phyloP scores from a whole-genome alignment of 1,140 invertebrate genomes.

The Coelopa frigida region DNA sequence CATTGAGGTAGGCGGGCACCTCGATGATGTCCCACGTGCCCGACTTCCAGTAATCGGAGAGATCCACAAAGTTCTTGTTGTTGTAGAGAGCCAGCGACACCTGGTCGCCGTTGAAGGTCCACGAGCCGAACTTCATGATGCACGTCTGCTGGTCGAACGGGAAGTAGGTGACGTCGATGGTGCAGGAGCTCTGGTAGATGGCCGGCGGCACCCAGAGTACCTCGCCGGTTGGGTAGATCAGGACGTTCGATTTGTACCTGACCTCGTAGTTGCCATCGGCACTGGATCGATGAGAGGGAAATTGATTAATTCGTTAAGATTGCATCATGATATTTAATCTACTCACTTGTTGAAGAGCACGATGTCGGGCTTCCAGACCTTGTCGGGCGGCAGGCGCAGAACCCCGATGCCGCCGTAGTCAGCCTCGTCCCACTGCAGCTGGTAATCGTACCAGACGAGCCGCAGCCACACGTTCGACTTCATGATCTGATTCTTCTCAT shows the following conservation, averaged over 20 bases:
- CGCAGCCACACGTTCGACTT: slow-evolving; percentile 97
- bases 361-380: slow-evolving; percentile 99
- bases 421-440: slow-evolving; percentile 94
- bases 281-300: slow-evolving; percentile 47
- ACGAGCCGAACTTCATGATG: slow-evolving; percentile 98
- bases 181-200: slow-evolving; percentile 98
- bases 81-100: slow-evolving; percentile 90
- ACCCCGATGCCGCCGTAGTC: slow-evolving; percentile 96
- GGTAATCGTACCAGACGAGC: slow-evolving; percentile 97
- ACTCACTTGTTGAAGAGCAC: slow-evolving; percentile 99
- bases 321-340: slow-evolving; percentile 15
- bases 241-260: slow-evolving; percentile 93
- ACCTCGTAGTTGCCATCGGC: slow-evolving; percentile 96
- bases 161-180: slow-evolving; percentile 97
- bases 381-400: slow-evolving; percentile 90
- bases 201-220: slow-evolving; percentile 97
- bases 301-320: background rate
- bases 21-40: slow-evolving; percentile 99
- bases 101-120: slow-evolving; percentile 98
- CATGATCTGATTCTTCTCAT: slow-evolving; percentile 99
- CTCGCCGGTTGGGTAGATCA: slow-evolving; percentile 88
- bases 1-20: slow-evolving; percentile 89
- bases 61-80: slow-evolving; percentile 89
- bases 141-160: slow-evolving; percentile 99
- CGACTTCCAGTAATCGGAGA: slow-evolving; percentile 96